A percentile compares a stretch with the other conserved stretches of the same genome.
These are phyloP conservation scores for Paraescarpia echinospica DNA, from an alignment of 1,140 invertebrate genomes.

Conservation along the genomic window DNA sequence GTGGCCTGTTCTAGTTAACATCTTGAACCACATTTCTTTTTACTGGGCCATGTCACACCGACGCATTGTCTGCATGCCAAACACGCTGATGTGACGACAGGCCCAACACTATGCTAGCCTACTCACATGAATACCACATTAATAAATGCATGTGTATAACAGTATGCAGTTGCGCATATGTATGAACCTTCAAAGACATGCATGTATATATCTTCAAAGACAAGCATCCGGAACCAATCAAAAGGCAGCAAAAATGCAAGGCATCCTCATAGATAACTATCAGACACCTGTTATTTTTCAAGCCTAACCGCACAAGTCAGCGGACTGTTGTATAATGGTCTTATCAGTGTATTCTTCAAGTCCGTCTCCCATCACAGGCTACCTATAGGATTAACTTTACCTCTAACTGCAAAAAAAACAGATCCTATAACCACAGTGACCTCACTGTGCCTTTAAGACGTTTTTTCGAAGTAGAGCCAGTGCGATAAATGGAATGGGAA, in stretches of 20 bases:
- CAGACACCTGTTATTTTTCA: not conserved
- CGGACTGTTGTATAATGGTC: not conserved
- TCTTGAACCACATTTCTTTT: not conserved
- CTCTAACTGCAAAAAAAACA: not conserved
- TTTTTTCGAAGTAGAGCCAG: not conserved
- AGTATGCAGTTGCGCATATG: not conserved
- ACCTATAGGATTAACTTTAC: not conserved
- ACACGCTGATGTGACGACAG: not conserved
- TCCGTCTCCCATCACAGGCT: not conserved
- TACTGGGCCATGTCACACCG: not conserved
- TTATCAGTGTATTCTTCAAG: not conserved
- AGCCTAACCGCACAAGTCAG: not conserved
- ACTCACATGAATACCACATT: not conserved
- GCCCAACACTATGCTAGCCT: not conserved
- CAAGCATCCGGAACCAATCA: conserved; percentile 3
- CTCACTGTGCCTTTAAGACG: not conserved
- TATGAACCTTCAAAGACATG: not conserved
- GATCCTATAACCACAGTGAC: not conserved
- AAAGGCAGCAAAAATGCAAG: not conserved
- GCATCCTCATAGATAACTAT: not conserved
- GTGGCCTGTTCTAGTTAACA: not conserved
- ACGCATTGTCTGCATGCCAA: not conserved
- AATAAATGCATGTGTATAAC: conserved; percentile 1
- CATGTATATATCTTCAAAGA: not conserved
- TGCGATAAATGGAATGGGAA: not conserved